Evolutionary conservation across 1,140 invertebrate genomes (phyloP), one percentile per base, ranked within the genome.

Genomic region (Zaprionus capensis): DNA sequence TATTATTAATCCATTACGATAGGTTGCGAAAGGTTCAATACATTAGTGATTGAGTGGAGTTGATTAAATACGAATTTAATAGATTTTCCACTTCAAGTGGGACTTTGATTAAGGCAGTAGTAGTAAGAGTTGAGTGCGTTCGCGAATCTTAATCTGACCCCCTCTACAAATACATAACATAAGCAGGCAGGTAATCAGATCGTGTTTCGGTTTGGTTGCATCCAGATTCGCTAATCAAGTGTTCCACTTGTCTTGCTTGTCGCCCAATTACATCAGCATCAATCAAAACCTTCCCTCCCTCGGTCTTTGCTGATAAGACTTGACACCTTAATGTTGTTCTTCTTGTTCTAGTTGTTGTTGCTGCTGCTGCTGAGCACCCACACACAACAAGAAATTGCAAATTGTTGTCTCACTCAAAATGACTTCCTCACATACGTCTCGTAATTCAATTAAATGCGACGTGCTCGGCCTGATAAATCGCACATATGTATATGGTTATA

Each of bases 261-360:
- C 24, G 46, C 49, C 68, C 51, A 80, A 56, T 77, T 67, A 68
- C 74, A 78, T 68, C 74, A 66, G 64, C 80, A 82, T 82, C 80
- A 82, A 82, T 82, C 80, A 78, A 59, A 36, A 46, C 41, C 20
- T 24, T 53, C 9, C 67, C 44, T 22, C 58, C 12, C 20, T 14
- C 15, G 5, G 14, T n/a, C 15, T 38, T 38, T 36, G 22, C 28
- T 78, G 69, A 77, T 78, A 64, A 70, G 65, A 59, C 65, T 38
- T 71, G 80, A 78, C 75, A 82, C 71, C 80, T 71, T 62, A 38
- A 51, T 57, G 17, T 66, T 46, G n/a, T 46, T 22, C 20, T 4
- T 49, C 20, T 49, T 24, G 17, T 22, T 24, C 14, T 26, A 22
- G 17, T 51, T 24, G 17, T 51, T 24, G 14, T 14, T 53, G 49